Conservation (phyloP, 2,113 vertebrate species). For the Dicaeum eximium region DNA sequence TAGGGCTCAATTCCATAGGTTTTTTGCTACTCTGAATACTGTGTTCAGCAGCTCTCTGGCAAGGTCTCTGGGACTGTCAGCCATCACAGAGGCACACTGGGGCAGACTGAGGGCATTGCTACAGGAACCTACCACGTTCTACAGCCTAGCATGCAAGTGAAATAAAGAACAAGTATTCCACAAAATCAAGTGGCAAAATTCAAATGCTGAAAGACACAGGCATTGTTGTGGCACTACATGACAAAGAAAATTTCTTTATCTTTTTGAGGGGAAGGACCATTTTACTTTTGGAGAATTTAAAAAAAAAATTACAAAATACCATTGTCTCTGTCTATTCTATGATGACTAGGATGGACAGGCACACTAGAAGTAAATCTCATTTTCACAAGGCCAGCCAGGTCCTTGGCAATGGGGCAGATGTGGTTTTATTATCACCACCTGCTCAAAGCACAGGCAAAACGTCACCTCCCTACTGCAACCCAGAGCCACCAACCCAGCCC, state of each 20-base stretch:
- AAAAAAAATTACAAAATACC: not conserved
- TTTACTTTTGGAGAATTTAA: not conserved
- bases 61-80: not conserved
- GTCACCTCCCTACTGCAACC: not conserved
- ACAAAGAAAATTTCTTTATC: not conserved
- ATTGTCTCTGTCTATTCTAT: not conserved
- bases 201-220: not conserved
- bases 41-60: not conserved
- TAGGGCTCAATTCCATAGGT: not conserved
- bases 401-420: not conserved
- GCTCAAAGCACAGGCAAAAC: not conserved
- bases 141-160: not conserved
- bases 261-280: not conserved
- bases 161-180: not conserved
- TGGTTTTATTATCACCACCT: not conserved
- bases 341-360: not conserved
- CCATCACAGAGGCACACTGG: not conserved
- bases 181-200: not conserved
- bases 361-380: not conserved
- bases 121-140: not conserved
- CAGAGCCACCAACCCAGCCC: not conserved
- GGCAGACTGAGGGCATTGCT: not conserved
- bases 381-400: not conserved
- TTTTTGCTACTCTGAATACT: not conserved
- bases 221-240: not conserved